These are phyloP conservation scores for Oasisia sp. DNA, from an alignment of 2,888 invertebrate species.

Conservation along the genomic window DNA sequence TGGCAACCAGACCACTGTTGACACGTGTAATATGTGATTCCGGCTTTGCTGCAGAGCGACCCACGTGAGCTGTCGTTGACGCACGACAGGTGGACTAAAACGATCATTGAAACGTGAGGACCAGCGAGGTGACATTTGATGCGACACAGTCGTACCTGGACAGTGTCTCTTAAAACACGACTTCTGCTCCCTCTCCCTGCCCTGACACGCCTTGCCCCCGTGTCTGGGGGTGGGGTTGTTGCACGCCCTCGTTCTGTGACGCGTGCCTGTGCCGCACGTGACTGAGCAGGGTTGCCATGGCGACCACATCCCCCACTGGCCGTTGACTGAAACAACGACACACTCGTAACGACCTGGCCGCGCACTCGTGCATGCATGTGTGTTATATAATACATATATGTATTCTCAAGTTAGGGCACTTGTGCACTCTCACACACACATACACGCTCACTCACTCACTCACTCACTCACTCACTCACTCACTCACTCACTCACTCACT, in stretches of 20 bases:
- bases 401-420: no score
- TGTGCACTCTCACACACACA: no score
- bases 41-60: no score
- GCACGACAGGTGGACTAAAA: no score
- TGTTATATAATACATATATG: neutral
- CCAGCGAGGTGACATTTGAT: neutral
- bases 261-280: slow-evolving; percentile 14
- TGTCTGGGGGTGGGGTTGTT: slow-evolving; percentile 22
- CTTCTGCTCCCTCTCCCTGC: neutral
- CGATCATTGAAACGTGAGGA: neutral
- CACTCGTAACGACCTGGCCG: neutral
- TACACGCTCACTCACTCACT: no score
- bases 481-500: no score
- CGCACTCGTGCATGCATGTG: neutral
- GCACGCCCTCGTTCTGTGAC: neutral
- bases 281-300: slow-evolving; percentile 4
- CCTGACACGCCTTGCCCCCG: slow-evolving; percentile 19
- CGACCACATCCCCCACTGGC: slow-evolving; percentile 22
- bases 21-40: no score
- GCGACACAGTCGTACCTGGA: neutral
- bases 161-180: neutral
- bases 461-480: no score
- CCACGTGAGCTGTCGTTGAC: no score
- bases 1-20: no score
- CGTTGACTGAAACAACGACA: slow-evolving; percentile 14